Evolutionary conservation across 1,140 invertebrate genomes (phyloP), one percentile per base, ranked within the genome.

Genomic region (Drosophila truncata): DNA sequence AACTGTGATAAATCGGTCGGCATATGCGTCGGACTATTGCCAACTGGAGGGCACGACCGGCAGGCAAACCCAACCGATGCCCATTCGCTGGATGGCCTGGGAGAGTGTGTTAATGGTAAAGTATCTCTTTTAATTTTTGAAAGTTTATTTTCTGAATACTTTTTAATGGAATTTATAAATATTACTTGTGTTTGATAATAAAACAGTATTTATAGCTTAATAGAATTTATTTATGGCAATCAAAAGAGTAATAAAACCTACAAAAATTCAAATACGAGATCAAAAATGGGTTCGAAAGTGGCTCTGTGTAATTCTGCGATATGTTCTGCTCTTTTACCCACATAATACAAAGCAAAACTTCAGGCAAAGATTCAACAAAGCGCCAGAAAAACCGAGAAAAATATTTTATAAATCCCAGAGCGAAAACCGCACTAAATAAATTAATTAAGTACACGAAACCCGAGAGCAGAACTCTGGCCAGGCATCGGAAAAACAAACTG

Each of bases 41-140:
- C 94, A 95, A 77, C 94, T 96, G 57, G 96, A 96, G 77, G 95
- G 95, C 62, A 82, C 83, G 11, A 80, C 79, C 50, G 91, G 86
- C 47, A 86, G 91, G 25, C 91, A 92, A 73, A 85, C 86, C 66
- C 94, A 94, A 54, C 94, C 95, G 52, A 94, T 96, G 75, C 96
- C 96, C 33, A 96, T 97, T 63, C 94, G 96, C 81, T 97, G 96
- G 96, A 94, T 96, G 94, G 95, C 96, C 20, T 97, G 97, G 97
- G 97, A 98, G 93, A 96, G 96, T 91, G 95, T 97, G 76, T 91
- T 97, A 37, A 82, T 97, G 94, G 97, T 97, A 94, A 94, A 94
- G 10, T 20, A 39, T 27, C 3, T 27, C 93, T 41, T 39, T 25
- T 50, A 18, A 23, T 0, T 11, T 13, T 16, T 25, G 0, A 16